Base-by-base conservation (phyloP, 1,140 invertebrate species). In the Brachionus paranguensis region DNA sequence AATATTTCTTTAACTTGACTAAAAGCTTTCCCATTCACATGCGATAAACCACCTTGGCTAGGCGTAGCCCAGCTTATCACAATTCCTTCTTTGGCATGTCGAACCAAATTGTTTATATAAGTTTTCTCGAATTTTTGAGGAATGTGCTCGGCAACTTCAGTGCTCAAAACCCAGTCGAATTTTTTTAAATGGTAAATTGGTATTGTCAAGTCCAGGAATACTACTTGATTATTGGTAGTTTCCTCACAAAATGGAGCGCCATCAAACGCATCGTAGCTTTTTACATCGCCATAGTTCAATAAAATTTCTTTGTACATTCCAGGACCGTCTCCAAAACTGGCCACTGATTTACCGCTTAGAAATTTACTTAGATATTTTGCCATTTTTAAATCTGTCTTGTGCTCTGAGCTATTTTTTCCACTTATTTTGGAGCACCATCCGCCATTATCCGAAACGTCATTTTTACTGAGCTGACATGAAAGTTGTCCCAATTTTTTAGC, bases 71-170 rank as follows among this genome's bases (percentile, higher is more conserved):
- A 81, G 27, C 78, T 81, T 11, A 81, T n/a, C 11, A 81, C 45
- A 7, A 81, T 37, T 12, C 78, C 78, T 37, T 81, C 24, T 10
- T 20, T 14, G 11, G 47, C 50, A 45, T 55, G 47, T 43, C 78
- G 17, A 17, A 55, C 78, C 11, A 81, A 20, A 45, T 81, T 81
- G 27, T 55, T 20, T 5, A 81, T 1, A 65, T 27, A 81, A 37
- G 33, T 33, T 10, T 20, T 8, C 27, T 81, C 78, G 7, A 33
- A 81, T 24, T 55, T 17, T 41, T 43, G 24, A 11, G 78, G 78
- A 11, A 81, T 81, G 27, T 81, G 78, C n/a, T 81, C 78, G 2
- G 78, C 78, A 12, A 81, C 78, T 24, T 83, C 60, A 12, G 68
- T 11, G 12, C 55, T 65, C 5, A 83, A 17, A 29, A 83, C 17